Base-by-base conservation (phyloP, 1,140 invertebrate genomes). In the Anastrepha obliqua region DNA sequence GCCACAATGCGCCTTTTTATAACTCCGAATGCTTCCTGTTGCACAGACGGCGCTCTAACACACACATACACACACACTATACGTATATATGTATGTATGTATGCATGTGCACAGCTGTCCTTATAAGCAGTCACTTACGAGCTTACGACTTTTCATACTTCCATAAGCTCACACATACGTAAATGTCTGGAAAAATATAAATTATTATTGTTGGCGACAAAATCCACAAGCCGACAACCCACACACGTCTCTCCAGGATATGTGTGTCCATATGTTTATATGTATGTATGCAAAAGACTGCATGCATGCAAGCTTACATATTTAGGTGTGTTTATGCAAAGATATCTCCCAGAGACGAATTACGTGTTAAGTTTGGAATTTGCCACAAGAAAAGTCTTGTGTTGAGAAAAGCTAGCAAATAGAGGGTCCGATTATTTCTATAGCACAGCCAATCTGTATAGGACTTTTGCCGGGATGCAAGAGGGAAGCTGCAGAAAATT, bases 1-100 rank as follows among this genome's bases (percentile, higher is more conserved):
- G 17, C 74, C 74, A 81, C 74, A 81, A 81, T 81, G 47, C 74
- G 74, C 74, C 15, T 55, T 81, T 81, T 81, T 81, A 81, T 81
- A 47, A 81, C 74, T 47, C n/a, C 74, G 55, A 81, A 81, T 81
- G 74, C n/a, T 81, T 81, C 74, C 74, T 81, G 47, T 58, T 55
- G 9, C n/a, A 62, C 2, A 17, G 15, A 5, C 4, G 13, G 15
- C 1, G 15, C 6, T 1, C 13, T 62, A 13, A 62, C 15, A 1
- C n/a, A 55, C n/a, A 29, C 29, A 67, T 39, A 29, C 29, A 67
- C 15, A 1, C 2, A 62, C 15, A 62, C 17, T 0, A 17, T 74
- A 11, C 67, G 2, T 3, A 70, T 70, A 13, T n/a, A 55, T n/a
- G 20, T 51, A 81, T n/a, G 20, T 51, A 81, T 20, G 39, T 42